phyloP scores from a whole-genome alignment of 2,888 invertebrate genomes.

The Cistogaster globosa region DNA sequence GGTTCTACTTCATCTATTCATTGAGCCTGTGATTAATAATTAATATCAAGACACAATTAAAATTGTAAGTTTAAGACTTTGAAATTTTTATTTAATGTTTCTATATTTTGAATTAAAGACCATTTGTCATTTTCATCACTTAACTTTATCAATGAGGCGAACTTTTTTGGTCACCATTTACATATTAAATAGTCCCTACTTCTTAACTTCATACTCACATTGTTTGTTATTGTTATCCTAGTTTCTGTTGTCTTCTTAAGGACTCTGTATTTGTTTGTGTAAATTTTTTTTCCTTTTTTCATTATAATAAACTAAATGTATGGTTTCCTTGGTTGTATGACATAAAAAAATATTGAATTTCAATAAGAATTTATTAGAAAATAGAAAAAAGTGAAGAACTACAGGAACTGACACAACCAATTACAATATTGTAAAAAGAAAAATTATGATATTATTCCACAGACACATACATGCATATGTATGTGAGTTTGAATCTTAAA shows the following conservation, averaged over 20 bases:
- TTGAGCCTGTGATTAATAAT: too few relatives aligned
- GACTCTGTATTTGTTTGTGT: constrained; percentile 30
- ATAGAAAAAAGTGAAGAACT: neutral
- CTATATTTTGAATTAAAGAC: too few relatives aligned
- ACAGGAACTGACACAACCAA: constrained; percentile 9
- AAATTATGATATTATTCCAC: constrained; percentile 3
- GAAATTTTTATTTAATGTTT: too few relatives aligned
- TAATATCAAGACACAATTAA: too few relatives aligned
- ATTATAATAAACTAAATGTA: constrained; percentile 55
- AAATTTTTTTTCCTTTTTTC: constrained; percentile 14
- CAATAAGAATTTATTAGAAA: constrained; percentile 54
- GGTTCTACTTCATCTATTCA: too few relatives aligned
- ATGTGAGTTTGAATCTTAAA: too few relatives aligned
- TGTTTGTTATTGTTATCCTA: too few relatives aligned
- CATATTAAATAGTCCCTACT: neutral
- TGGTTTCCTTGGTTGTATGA: constrained; percentile 66
- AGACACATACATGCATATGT: neutral
- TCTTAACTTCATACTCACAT: neutral
- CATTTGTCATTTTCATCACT: too few relatives aligned
- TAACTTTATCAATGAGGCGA: neutral
- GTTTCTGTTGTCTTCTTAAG: constrained; percentile 15
- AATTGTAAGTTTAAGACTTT: too few relatives aligned
- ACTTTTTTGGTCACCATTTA: too few relatives aligned
- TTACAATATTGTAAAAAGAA: constrained; percentile 1
- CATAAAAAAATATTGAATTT: constrained; percentile 67